These are phyloP conservation scores for Anthoscopus minutus DNA, from an alignment of 2,113 vertebrate species.

Conservation along the genomic window DNA sequence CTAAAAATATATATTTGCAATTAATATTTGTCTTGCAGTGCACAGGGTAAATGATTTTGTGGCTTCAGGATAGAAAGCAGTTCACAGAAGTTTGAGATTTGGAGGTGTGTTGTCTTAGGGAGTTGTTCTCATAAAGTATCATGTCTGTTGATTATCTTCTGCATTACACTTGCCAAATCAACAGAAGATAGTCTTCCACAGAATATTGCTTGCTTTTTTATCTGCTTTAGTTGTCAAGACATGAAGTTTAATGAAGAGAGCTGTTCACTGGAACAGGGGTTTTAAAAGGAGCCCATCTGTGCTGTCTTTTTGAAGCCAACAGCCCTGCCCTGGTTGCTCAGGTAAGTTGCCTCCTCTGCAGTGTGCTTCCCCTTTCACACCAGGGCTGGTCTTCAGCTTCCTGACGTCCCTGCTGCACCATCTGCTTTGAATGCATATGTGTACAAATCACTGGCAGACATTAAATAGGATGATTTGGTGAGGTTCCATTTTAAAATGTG, in stretches of 20 bases:
- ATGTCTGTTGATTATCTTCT: not conserved
- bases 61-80: not conserved
- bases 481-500: not conserved
- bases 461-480: not conserved
- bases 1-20: not conserved
- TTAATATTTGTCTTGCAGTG: not conserved
- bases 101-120: not conserved
- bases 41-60: not conserved
- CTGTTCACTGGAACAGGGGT: not conserved
- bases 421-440: accelerated
- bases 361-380: not conserved
- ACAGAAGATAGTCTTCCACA: not conserved
- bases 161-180: not conserved
- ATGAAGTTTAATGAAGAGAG: not conserved
- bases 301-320: not conserved
- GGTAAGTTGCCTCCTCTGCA: not conserved
- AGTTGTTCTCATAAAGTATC: not conserved
- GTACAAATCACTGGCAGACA: not conserved
- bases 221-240: not conserved
- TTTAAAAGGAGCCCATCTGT: not conserved
- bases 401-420: not conserved
- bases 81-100: not conserved
- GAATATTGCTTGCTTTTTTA: not conserved
- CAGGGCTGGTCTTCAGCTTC: not conserved
- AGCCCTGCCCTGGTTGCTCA: not conserved